A percentile compares a stretch with the other conserved stretches of the same genome.
phyloP scores from a whole-genome alignment of 2,888 invertebrate genomes.

The Rhodophaea formosa region DNA sequence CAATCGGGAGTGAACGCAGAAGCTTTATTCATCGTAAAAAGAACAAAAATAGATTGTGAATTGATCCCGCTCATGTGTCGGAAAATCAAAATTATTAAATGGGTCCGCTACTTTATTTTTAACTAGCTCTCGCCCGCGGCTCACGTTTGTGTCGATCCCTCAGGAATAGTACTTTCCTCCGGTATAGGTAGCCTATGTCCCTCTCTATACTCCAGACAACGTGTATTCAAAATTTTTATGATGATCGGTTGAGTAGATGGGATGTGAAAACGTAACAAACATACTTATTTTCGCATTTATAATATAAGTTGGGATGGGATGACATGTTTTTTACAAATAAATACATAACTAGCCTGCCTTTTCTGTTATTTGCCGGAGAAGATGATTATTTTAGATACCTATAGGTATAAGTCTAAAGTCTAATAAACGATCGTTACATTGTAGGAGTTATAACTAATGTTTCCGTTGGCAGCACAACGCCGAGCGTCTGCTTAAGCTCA shows the following conservation, averaged over 20 bases:
- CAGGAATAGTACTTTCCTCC: too few species aligned
- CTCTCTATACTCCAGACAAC: too few species aligned
- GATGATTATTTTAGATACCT: background rate
- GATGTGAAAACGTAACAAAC: too few species aligned
- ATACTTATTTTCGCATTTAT: too few species aligned
- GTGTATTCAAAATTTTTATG: too few species aligned
- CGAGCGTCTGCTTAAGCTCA: slow-evolving; percentile 88
- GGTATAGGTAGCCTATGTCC: too few species aligned
- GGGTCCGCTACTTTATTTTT: background rate
- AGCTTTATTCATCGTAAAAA: background rate
- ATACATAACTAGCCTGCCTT: too few species aligned
- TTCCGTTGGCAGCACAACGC: slow-evolving; percentile 84
- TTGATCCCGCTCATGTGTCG: background rate
- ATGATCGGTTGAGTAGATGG: too few species aligned
- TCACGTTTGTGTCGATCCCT: too few species aligned
- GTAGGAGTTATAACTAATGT: slow-evolving; percentile 4
- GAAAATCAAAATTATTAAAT: background rate
- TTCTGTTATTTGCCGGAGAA: too few species aligned
- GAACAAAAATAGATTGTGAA: background rate
- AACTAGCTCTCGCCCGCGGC: background rate
- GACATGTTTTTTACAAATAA: too few species aligned
- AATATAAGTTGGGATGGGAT: too few species aligned
- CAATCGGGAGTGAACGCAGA: background rate
- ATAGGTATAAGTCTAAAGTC: background rate
- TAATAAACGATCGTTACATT: background rate